A percentile compares a stretch with the other conserved stretches of the same genome.
Evolutionary conservation across 2,113 vertebrate genomes (phyloP).

Genomic region (Chroicocephalus ridibundus): DNA sequence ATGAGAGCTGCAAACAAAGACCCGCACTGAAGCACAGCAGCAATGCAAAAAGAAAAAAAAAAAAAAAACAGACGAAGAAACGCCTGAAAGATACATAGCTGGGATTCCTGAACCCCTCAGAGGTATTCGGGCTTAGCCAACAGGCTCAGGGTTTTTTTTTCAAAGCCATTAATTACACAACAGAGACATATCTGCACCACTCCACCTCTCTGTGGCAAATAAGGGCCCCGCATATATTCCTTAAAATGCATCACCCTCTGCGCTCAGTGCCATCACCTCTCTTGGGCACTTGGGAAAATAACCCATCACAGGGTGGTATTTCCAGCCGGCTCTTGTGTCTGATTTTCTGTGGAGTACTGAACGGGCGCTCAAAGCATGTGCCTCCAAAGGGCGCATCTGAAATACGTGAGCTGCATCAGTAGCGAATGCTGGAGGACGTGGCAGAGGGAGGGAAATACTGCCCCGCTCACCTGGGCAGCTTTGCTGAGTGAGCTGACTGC

Average conservation of each 20-base stretch:
- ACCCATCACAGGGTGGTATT: background rate
- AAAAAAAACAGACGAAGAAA: slow-evolving; percentile 24
- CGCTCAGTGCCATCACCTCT: background rate
- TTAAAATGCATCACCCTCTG: background rate
- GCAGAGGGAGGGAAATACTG: background rate
- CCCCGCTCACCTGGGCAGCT: background rate
- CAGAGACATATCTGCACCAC: slow-evolving; percentile 45
- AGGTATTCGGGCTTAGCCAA: slow-evolving; percentile 67
- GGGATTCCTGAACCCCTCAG: slow-evolving; percentile 70
- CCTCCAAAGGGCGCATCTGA: background rate
- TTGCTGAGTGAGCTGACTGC: background rate
- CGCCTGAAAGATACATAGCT: slow-evolving; percentile 69
- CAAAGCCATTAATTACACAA: slow-evolving; percentile 67
- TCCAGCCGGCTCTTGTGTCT: background rate
- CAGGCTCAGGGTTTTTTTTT: background rate
- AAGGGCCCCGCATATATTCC: background rate
- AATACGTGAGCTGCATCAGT: background rate
- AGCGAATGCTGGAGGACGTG: fast-evolving
- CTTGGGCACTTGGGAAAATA: background rate
- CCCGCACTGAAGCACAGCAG: background rate
- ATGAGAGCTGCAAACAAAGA: slow-evolving; percentile 31
- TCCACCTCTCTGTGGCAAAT: background rate
- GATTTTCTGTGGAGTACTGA: background rate
- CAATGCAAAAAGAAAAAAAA: background rate
- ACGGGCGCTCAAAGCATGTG: fast-evolving